Evolutionary conservation across 2,888 invertebrate genomes (phyloP), one percentile per base, ranked within the genome.

Genomic region (Horisme vitalbata): DNA sequence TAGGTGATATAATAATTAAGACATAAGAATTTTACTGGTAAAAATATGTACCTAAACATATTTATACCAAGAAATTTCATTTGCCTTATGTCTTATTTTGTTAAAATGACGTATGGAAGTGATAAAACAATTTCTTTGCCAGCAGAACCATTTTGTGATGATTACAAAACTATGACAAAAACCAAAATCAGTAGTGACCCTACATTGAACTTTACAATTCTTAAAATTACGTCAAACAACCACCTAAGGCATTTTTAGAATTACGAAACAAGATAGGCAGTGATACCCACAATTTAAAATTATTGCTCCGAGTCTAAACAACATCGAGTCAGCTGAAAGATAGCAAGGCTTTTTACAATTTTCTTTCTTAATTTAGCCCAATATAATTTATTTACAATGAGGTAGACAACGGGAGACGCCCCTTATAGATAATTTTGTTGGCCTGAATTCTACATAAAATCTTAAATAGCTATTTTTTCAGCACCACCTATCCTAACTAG

Each of bases 361-460:
- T 63, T 48, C 62, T 73, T 71, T 71, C 78, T 82, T 84, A 83
- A 61, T 81, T 79, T 82, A 85, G 83, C 81, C 82, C 81, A 87
- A 83, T 79, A 71, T 63, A 54, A 44, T 72, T 71, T 65, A 87
- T 85, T 69, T 87, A 88, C 86, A 89, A 83, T 87, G 88, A 89
- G 88, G 88, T 87, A 89, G 88, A 83, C 80, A 71, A 65, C 57
- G 83, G 85, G 85, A 69, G 62, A 52, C 57, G 57, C 66, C 77
- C 80, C 81, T 70, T 79, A 73, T 65, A 72, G 60, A 66, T 67
- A 72, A 78, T 78, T 80, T 82, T 75, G 76, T 79, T 77, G 76
- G 79, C 77, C 79, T 69, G 71, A 61, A 72, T 66, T 62, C 58
- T 58, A 64, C 61, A 58, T 45, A 31, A 38, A 50, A 43, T 46